Percentiles rank a stretch among this genome's conserved stretches.
Evolutionary conservation across 2,888 invertebrate species (phyloP).

Genomic region (Tipula vernalis): DNA sequence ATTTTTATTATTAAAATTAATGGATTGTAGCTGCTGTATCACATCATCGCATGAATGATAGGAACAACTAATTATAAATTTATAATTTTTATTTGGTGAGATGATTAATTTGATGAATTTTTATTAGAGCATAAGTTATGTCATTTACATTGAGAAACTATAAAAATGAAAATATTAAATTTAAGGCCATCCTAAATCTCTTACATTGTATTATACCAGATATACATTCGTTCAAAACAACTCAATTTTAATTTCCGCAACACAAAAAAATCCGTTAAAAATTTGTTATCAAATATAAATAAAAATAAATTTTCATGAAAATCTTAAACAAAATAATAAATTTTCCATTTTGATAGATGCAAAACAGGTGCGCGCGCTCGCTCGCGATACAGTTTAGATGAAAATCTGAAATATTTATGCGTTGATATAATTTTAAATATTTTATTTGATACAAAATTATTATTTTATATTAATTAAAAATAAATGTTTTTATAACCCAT

Average conservation of each 20-base stretch:
- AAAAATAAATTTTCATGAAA: background rate
- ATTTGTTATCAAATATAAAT: background rate
- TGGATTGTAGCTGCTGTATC: background rate
- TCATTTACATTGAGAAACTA: background rate
- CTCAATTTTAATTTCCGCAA: background rate
- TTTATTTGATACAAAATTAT: background rate
- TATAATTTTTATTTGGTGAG: background rate
- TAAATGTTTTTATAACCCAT: background rate
- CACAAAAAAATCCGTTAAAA: background rate
- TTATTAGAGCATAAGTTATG: background rate
- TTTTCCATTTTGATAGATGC: background rate
- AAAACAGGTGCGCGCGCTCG: background rate
- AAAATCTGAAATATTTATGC: background rate
- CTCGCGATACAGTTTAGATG: background rate
- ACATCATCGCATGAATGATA: conserved; percentile 4
- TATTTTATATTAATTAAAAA: background rate
- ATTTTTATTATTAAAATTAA: background rate
- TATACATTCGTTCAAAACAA: background rate
- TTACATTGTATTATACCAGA: background rate
- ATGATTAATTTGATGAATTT: background rate
- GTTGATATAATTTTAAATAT: background rate
- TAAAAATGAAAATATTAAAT: background rate
- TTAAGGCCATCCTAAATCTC: background rate
- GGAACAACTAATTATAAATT: background rate
- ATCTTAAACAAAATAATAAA: background rate